Percentiles rank a stretch among this genome's conserved stretches.
These are phyloP conservation scores for Phania funesta DNA, from an alignment of 2,888 invertebrate genomes.

Conservation along the genomic window DNA sequence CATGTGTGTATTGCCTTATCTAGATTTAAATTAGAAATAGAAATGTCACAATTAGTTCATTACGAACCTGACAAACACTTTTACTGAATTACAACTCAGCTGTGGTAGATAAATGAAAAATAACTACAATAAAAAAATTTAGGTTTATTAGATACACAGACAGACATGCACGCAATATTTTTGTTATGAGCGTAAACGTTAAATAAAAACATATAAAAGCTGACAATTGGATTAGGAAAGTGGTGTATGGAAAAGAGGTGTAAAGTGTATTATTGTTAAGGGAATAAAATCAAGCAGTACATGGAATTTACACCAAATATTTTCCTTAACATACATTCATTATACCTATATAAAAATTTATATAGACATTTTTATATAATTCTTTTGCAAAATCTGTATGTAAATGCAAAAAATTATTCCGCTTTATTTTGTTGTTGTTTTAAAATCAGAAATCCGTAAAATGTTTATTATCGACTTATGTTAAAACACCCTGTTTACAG, in stretches of 20 bases:
- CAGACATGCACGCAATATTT: conserved; percentile 46
- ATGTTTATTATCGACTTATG: neutral
- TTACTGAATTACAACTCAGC: conserved; percentile 20
- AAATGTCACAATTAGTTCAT: conserved; percentile 56
- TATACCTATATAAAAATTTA: too few relatives aligned
- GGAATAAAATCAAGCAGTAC: neutral
- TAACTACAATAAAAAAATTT: neutral
- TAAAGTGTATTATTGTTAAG: neutral
- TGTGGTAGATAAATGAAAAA: conserved; percentile 14
- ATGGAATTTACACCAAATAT: too few relatives aligned
- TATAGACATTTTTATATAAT: too few relatives aligned
- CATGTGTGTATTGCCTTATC: conserved; percentile 17
- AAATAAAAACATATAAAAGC: conserved; percentile 22
- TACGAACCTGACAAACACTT: conserved; percentile 53
- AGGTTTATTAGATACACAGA: neutral
- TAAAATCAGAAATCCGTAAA: too few relatives aligned
- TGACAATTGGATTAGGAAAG: neutral
- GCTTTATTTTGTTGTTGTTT: too few relatives aligned
- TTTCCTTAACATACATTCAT: too few relatives aligned
- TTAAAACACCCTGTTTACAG: neutral
- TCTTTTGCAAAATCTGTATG: too few relatives aligned
- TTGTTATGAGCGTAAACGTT: neutral
- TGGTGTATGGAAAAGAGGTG: neutral
- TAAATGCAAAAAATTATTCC: too few relatives aligned
- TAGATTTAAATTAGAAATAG: conserved; percentile 39